A percentile compares a stretch with the other conserved stretches of the same genome.
These are phyloP conservation scores for Mantis religiosa DNA, from an alignment of 2,888 invertebrate species.

Conservation along the genomic window DNA sequence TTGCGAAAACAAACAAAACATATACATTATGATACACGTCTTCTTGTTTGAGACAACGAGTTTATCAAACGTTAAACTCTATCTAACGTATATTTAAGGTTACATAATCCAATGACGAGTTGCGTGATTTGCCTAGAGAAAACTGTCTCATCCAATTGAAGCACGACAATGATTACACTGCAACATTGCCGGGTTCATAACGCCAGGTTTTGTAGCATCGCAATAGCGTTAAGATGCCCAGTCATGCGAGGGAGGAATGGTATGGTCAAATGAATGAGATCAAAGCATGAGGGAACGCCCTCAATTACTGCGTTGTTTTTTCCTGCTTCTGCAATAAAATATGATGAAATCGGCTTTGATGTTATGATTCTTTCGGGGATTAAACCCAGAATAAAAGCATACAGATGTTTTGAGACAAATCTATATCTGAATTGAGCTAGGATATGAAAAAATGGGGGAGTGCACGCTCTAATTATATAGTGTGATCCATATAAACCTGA, in stretches of 20 bases:
- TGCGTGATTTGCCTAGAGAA: background rate
- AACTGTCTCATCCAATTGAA: background rate
- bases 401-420: too few relatives aligned
- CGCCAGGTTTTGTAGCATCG: background rate
- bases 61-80: background rate
- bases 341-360: too few relatives aligned
- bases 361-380: too few relatives aligned
- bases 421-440: too few relatives aligned
- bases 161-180: background rate
- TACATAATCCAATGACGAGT: background rate
- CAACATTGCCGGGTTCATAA: background rate
- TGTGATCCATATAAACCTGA: too few relatives aligned
- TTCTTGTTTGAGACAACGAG: background rate
- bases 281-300: too few relatives aligned
- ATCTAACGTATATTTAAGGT: background rate
- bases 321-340: too few relatives aligned
- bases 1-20: background rate
- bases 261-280: background rate
- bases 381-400: too few relatives aligned
- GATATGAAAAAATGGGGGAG: too few relatives aligned
- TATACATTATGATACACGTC: background rate
- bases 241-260: background rate
- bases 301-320: too few relatives aligned
- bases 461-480: too few relatives aligned
- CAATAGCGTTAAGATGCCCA: background rate